Base-by-base conservation (phyloP, 1,140 invertebrate genomes). In the Cotesia glomerata region DNA sequence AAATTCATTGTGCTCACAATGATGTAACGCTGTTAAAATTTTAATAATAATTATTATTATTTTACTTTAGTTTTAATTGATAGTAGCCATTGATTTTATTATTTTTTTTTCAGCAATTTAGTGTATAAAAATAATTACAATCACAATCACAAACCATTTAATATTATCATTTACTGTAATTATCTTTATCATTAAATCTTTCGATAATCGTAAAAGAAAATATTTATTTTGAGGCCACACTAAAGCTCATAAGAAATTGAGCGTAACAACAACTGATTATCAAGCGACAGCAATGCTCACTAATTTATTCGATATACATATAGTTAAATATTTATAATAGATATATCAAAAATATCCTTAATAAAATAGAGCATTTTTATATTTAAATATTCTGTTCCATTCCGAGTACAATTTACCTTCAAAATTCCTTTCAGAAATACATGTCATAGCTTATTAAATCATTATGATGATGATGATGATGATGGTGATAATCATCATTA, bases 331-430 rank as follows among this genome's bases (percentile, higher is more conserved):
- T 45, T 2, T 45, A 45, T 45, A 45, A 45, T 83, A 86, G 80
- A 79, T 85, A 87, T 87, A 87, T 86, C 84, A 87, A 86, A 87
- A 87, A 87, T 87, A 87, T 86, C 79, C 85, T 85, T 85, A 85
- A 69, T 87, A 87, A 86, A 87, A 87, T 86, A 86, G 81, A 86
- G 74, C 74, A 82, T 83, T 80, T 85, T 73, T 80, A 80, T 84
- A 83, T 84, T 80, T 80, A 82, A 81, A 82, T 83, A 86, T 81
- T 77, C 79, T 85, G 79, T 85, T 85, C 80, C 74, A 64, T 13
- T 77, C 78, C 35, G 75, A 81, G 81, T 85, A 83, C 81, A 69
- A 76, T 80, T 73, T 79, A 45, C 74, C 78, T 77, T 80, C 73
- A 80, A 83, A 80, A 71, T 45, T 78, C 80, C 76, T 79, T 79